Evolutionary conservation across 1,140 invertebrate genomes (phyloP), one percentile per base, ranked within the genome.

Genomic region (Drosophila ercepeae): DNA sequence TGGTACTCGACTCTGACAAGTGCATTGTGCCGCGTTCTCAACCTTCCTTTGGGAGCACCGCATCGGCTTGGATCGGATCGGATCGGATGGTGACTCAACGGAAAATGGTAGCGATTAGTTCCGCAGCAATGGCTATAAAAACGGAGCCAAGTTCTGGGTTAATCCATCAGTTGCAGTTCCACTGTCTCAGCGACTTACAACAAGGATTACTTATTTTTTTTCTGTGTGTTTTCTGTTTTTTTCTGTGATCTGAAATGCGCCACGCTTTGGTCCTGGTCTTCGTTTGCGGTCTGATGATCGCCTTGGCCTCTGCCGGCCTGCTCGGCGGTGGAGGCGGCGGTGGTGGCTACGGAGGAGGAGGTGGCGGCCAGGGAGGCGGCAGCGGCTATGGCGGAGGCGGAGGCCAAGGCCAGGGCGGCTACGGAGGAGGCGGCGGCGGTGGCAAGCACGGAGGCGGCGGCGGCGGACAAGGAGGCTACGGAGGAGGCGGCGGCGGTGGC

Each of bases 41-140:
- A 69, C 79, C 81, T 84, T 84, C 72, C 65, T 84, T 86, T 75
- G 75, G 75, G 78, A 73, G 68, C 67, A n/a, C 14, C 7, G 25
- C 50, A 60, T 27, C 27, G 27, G 7, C 7, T 27, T 9, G 25
- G 16, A 29, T 29, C 50, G 23, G 51, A 58, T 49, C 45, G 69
- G 73, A 52, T 41, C 19, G 55, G 60, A 65, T 59, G 45, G 49
- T 82, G 78, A 82, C 78, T 82, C 69, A 78, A 52, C 75, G 46
- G 45, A 67, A 48, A 74, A 54, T 42, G 48, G 4, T 1, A 41
- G 14, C 39, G 8, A 25, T 32, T 49, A 45, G 55, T 73, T 50
- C 39, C 72, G 60, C 34, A 27, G 41, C 64, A 46, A 14, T 48
- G 11, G 59, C 60, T 84, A 84, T 84, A 84, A 75, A 84, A 86